These are phyloP conservation scores for Rhinolophus sinicus DNA, from an alignment of 2,113 vertebrate species.

Conservation along the genomic window DNA sequence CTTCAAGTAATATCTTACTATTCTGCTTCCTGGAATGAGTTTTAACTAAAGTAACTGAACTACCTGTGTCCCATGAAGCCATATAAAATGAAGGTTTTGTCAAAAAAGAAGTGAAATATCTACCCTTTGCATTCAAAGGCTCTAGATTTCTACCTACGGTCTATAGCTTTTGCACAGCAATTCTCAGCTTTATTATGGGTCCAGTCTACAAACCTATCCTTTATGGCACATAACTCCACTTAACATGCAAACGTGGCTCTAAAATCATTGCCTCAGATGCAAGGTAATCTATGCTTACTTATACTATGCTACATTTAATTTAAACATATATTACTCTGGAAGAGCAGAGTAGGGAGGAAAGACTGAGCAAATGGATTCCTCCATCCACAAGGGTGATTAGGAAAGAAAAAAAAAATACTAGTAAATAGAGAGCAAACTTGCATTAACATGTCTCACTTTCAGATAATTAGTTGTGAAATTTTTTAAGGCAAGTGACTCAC, in stretches of 20 bases:
- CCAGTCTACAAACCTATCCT: conserved; percentile 33
- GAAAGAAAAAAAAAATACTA: conserved; percentile 31
- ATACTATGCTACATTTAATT: neutral
- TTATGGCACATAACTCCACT: neutral
- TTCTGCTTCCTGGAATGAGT: conserved; percentile 28
- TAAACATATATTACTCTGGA: neutral
- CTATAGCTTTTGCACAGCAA: neutral
- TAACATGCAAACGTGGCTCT: conserved; percentile 21
- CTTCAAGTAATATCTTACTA: conserved; percentile 44
- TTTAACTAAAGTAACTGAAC: neutral
- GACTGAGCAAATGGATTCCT: conserved; percentile 37
- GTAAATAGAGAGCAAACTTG: conserved; percentile 57
- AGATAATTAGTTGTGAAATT: conserved; percentile 80
- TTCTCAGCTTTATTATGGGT: neutral
- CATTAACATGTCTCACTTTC: conserved; percentile 76
- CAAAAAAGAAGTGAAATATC: conserved; percentile 42
- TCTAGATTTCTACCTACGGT: neutral
- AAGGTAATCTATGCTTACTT: neutral
- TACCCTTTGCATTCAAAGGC: neutral
- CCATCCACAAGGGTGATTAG: conserved; percentile 46
- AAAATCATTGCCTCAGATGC: neutral
- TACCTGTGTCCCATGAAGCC: neutral
- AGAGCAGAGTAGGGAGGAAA: conserved; percentile 7
- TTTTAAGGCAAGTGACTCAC: conserved; percentile 81
- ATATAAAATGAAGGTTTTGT: neutral